A percentile compares a stretch with the other conserved stretches of the same genome.
phyloP scores from a whole-genome alignment of 1,140 invertebrate species.

The Nephotettix cincticeps region DNA sequence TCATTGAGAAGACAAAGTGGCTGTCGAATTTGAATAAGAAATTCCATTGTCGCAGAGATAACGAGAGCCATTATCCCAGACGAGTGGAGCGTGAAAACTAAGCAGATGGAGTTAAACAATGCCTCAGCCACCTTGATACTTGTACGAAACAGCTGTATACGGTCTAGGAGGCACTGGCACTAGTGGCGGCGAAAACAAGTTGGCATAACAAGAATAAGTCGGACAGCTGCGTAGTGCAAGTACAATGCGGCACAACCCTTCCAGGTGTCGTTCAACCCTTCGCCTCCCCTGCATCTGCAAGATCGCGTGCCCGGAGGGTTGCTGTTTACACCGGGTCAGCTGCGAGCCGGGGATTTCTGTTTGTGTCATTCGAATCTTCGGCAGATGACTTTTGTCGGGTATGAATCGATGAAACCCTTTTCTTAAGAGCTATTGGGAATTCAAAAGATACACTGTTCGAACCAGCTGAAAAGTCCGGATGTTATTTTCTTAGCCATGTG shows the following conservation, averaged over 20 bases:
- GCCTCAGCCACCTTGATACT: not conserved
- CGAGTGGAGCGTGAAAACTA: slow-evolving; percentile 16
- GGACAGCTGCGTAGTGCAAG: not conserved
- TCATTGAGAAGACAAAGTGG: slow-evolving; percentile 15
- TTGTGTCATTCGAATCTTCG: slow-evolving; percentile 3
- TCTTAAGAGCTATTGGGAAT: no score
- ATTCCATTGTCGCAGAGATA: slow-evolving; percentile 16
- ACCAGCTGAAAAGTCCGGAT: no score
- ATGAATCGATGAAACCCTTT: not conserved
- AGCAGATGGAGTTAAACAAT: slow-evolving; percentile 14
- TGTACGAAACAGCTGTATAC: not conserved
- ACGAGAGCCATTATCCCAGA: slow-evolving; percentile 9
- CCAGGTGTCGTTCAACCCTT: not conserved
- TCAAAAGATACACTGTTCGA: no score
- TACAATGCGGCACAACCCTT: not conserved
- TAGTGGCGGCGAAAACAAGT: slow-evolving; percentile 2
- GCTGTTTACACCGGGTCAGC: slow-evolving; percentile 13
- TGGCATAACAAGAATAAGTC: slow-evolving; percentile 14
- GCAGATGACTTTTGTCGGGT: slow-evolving; percentile 22
- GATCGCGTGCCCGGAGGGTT: not conserved
- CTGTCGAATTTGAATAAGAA: slow-evolving; percentile 20
- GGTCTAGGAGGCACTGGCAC: not conserved
- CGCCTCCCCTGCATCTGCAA: not conserved
- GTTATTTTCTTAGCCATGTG: no score
- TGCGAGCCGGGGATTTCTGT: not conserved